Evolutionary conservation across 2,888 invertebrate genomes (phyloP).

Genomic region (Hirtodrosophila trivittata): DNA sequence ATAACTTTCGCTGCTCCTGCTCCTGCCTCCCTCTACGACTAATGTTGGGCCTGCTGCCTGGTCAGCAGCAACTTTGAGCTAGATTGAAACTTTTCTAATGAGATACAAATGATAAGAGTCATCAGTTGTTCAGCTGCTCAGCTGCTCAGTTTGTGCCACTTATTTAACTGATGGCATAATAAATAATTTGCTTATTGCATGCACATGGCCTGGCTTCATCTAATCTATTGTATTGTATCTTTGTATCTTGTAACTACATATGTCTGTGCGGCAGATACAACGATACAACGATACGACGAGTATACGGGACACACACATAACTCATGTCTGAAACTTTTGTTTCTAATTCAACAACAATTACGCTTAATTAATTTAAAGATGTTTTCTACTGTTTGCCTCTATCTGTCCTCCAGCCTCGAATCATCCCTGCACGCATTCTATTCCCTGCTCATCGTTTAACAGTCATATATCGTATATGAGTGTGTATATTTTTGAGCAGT

Average conservation of each 20-base stretch:
- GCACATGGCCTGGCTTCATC: constrained; percentile 47
- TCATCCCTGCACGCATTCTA: constrained; percentile 5
- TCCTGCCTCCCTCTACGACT: neutral
- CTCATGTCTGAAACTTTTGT: constrained; percentile 74
- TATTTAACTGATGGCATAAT: constrained; percentile 74
- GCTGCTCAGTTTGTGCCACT: constrained; percentile 46
- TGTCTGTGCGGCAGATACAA: constrained; percentile 14
- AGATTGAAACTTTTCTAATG: constrained; percentile 73
- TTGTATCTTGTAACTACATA: constrained; percentile 42
- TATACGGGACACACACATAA: constrained; percentile 56
- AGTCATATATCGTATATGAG: too few species aligned
- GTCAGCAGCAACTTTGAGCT: constrained; percentile 43
- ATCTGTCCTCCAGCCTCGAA: constrained; percentile 30
- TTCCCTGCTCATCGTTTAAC: neutral
- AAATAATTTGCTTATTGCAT: constrained; percentile 77
- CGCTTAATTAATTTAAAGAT: constrained; percentile 79
- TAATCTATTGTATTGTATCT: constrained; percentile 56
- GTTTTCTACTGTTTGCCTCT: constrained; percentile 42
- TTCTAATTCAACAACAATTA: constrained; percentile 76
- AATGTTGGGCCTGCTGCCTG: constrained; percentile 39
- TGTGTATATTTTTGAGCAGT: constrained; percentile 67
- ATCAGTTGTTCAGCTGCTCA: constrained; percentile 47
- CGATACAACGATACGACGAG: neutral
- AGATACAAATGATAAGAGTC: constrained; percentile 75
- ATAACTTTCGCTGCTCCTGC: constrained; percentile 38